These are phyloP conservation scores for Psittacula cyanocephala DNA, from an alignment of 2,113 vertebrate species.

Conservation along the genomic window DNA sequence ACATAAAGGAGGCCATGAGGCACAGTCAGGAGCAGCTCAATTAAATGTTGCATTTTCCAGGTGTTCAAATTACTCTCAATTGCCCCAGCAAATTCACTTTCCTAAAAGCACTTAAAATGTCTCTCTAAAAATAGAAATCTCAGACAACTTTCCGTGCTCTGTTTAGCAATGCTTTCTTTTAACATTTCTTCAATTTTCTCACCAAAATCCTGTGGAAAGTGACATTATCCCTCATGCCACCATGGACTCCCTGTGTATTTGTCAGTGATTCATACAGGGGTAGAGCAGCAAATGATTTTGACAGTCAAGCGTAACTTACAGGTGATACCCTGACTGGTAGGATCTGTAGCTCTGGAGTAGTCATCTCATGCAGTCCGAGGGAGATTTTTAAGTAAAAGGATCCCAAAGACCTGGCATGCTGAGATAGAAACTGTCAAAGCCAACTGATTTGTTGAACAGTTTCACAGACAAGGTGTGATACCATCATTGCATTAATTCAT, in stretches of 20 bases:
- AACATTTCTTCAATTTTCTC: background rate
- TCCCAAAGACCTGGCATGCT: background rate
- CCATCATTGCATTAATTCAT: accelerated
- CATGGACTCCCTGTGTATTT: accelerated
- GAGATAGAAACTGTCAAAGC: background rate
- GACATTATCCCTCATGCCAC: background rate
- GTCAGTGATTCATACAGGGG: accelerated
- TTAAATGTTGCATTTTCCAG: slow-evolving; percentile 4
- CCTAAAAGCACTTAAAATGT: background rate
- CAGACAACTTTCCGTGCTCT: background rate
- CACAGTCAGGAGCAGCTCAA: background rate
- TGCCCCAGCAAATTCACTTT: background rate
- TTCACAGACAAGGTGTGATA: background rate
- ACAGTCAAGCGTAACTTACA: background rate
- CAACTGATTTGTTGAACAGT: background rate
- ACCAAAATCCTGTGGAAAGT: background rate
- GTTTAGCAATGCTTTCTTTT: background rate
- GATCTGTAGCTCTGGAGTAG: background rate
- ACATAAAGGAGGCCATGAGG: background rate
- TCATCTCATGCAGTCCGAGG: accelerated
- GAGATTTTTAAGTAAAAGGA: background rate
- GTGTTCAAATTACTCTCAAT: background rate
- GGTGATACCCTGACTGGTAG: background rate
- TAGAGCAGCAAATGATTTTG: accelerated
- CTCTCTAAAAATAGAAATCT: background rate